Base-by-base conservation (phyloP, 2,797 vertebrate genomes). In the Xiphophorus birchmanni region DNA sequence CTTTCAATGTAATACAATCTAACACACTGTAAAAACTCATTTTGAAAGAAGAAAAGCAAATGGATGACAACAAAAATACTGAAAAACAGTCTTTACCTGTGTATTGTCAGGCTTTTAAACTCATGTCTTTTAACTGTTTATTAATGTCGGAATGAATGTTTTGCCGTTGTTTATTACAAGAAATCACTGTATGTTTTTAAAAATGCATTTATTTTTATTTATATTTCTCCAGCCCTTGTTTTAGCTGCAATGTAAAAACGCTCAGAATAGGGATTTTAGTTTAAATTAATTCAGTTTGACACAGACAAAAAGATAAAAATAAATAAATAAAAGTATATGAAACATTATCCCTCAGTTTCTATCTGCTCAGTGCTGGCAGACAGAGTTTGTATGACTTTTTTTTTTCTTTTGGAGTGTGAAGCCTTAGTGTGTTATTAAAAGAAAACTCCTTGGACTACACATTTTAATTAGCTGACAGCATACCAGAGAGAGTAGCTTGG, bases 401-500 rank as follows among this genome's bases (percentile, higher is more conserved):
- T n/a, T 29, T 11, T 37, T 54, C 84, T 79, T n/a, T 5, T 40
- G 44, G 76, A 78, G 21, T 52, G 60, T 81, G 84, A 80, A 86
- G 77, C 74, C 44, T 81, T 50, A 23, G 81, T 48, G 56, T 80
- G 75, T 83, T 84, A 82, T 63, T 89, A 76, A 85, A 78, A 84
- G 54, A 84, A 81, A 81, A 84, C 79, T 75, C 47, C 74, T 80
- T 80, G 75, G 73, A 90, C 85, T 65, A 50, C 75, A 80, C 80
- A 82, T 91, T 90, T 93, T 89, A 93, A 87, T 93, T 90, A 90
- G 88, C 86, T 85, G 90, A 91, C 89, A 93, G 93, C 93, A 87
- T 95, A 98, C 97, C 97, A 94, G 97, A 98, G 86, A 98, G 96
- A 8, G 96, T 98, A 94, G 97, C 97, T 95, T 97, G 97, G 95